Percentiles rank a stretch among this genome's conserved stretches.
Evolutionary conservation across 2,797 vertebrate species (phyloP).

Genomic region (Diplodus sargus): DNA sequence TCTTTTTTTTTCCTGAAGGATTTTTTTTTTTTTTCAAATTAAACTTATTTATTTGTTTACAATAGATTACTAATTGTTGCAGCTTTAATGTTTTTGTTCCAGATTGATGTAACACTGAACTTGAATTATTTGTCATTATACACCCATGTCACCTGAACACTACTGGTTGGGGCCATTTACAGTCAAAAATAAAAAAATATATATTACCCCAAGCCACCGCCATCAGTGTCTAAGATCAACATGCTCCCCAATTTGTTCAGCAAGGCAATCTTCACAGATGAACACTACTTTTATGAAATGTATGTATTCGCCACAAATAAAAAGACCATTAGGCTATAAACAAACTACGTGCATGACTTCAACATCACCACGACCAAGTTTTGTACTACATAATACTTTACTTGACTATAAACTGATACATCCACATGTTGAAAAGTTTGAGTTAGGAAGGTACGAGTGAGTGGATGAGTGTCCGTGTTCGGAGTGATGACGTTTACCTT

Average conservation of each 20-base stretch:
- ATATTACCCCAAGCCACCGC: neutral
- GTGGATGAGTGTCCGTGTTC: too few relatives aligned
- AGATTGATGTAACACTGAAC: conserved; percentile 60
- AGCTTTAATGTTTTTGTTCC: conserved; percentile 68
- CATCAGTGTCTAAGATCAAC: neutral
- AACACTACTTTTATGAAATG: too few relatives aligned
- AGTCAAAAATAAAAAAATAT: neutral
- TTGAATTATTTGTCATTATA: conserved; percentile 66
- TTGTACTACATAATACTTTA: too few relatives aligned
- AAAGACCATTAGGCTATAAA: too few relatives aligned
- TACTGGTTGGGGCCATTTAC: conserved; percentile 15
- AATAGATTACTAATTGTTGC: conserved; percentile 68
- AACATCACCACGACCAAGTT: too few relatives aligned
- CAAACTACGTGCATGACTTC: too few relatives aligned
- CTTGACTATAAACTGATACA: too few relatives aligned
- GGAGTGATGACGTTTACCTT: too few relatives aligned
- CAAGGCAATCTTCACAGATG: neutral
- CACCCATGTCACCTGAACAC: conserved; percentile 17
- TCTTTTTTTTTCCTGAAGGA: conserved; percentile 75
- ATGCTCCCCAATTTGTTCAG: neutral
- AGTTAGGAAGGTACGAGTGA: too few relatives aligned
- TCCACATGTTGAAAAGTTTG: too few relatives aligned
- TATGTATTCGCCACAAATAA: too few relatives aligned
- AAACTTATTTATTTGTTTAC: conserved; percentile 83
- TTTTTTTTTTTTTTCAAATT: conserved; percentile 55